A percentile compares a stretch with the other conserved stretches of the same genome.
phyloP scores from a whole-genome alignment of 2,113 vertebrate species.

The Eretmochelys imbricata region DNA sequence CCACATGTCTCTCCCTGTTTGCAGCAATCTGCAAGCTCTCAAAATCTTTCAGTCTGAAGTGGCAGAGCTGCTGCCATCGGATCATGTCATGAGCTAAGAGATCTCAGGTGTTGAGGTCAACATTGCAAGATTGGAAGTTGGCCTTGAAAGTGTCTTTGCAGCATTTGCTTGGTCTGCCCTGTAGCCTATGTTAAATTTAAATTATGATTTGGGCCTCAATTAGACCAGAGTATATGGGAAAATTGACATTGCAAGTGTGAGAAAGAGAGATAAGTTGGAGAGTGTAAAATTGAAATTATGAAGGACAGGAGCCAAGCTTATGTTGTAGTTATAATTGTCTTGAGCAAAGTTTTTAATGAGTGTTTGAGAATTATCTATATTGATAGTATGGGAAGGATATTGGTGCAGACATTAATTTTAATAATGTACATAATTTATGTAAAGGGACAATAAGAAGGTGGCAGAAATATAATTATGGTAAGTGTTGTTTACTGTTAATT shows the following conservation, averaged over 20 bases:
- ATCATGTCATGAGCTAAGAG: neutral
- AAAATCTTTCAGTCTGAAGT: neutral
- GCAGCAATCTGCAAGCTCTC: neutral
- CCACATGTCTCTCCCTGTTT: neutral
- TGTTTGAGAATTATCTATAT: neutral
- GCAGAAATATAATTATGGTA: neutral
- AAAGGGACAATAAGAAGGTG: neutral
- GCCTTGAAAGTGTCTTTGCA: neutral
- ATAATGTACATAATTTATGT: neutral
- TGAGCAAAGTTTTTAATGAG: neutral
- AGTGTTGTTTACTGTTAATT: neutral
- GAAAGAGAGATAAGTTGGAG: neutral
- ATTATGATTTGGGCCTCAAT: neutral
- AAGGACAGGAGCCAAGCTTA: neutral
- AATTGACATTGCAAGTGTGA: neutral
- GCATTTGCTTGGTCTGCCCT: neutral
- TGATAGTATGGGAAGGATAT: neutral
- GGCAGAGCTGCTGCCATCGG: neutral
- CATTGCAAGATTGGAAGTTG: neutral
- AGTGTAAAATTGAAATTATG: neutral
- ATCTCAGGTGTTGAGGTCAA: neutral
- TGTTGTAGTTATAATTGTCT: neutral
- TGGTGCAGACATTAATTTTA: neutral
- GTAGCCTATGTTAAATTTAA: neutral
- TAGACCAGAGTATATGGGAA: neutral